These are phyloP conservation scores for Harpegnathos saltator DNA, from an alignment of 1,140 invertebrate species.

Conservation along the genomic window DNA sequence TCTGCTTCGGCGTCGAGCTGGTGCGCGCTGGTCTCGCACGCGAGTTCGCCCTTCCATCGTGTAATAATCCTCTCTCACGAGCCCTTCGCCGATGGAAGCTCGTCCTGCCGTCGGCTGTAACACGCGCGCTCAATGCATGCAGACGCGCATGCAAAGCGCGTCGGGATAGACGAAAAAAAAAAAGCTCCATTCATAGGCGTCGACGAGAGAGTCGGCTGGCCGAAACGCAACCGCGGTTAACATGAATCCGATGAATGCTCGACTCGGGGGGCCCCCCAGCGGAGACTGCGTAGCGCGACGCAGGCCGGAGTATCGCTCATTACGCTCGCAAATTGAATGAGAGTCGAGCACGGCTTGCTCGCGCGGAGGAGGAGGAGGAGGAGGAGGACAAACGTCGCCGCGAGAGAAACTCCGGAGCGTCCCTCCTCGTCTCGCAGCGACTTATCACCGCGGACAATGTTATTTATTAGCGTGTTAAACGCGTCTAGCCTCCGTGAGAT, in stretches of 20 bases:
- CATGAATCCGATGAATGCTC: not conserved
- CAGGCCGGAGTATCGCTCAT: not conserved
- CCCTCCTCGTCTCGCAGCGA: no score
- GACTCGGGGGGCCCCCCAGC: not conserved
- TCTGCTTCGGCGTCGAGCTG: constrained; percentile 26
- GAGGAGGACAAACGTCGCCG: not conserved
- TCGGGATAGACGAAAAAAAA: not conserved
- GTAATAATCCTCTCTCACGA: constrained; percentile 64
- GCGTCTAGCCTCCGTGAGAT: constrained; percentile 41
- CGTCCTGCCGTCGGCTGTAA: no score
- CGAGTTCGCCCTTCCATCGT: constrained; percentile 50
- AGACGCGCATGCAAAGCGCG: constrained; percentile 30
- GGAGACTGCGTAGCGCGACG: not conserved
- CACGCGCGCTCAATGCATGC: constrained; percentile 15
- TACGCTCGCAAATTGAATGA: constrained; percentile 1
- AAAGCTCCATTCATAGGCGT: not conserved
- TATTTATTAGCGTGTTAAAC: constrained; percentile 63
- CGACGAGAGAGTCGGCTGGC: constrained; percentile 1
- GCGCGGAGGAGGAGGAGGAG: not conserved
- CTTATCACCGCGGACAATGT: constrained; percentile 14
- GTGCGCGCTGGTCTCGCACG: not conserved
- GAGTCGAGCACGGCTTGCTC: not conserved
- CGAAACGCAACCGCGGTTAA: constrained; percentile 2
- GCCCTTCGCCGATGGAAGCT: not conserved
- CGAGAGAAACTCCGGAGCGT: not conserved